Base-by-base conservation (phyloP, 1,140 invertebrate species). In the Sitobion miscanthi region DNA sequence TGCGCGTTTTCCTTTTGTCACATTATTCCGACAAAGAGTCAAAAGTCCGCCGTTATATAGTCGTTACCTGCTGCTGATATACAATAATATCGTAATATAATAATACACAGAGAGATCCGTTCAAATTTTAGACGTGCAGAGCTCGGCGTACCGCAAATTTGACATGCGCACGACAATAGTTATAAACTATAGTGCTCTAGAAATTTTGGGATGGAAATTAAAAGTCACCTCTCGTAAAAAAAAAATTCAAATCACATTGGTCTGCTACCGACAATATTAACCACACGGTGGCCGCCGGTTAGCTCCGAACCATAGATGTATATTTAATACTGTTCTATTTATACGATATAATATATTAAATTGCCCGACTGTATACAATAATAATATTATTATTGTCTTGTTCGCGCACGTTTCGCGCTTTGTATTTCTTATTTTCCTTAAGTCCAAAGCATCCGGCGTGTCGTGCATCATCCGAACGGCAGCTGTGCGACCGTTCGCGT, bases 381-480 rank as follows among this genome's bases (percentile, higher is more conserved):
- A 57, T 57, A 42, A 42, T 42, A 42, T 42, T 42, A 42, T 42
- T 42, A n/a, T 35, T n/a, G 62, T 77, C 14, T n/a, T n/a, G 42
- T 14, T 1, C 83, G 38, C 14, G 38, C 83, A 23, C 42, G 38
- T 85, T 85, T 85, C 45, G 45, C 42, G 17, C 23, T 85, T 85
- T 25, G 62, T 77, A 47, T 86, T 86, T 52, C 87, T 88, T 42
- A 52, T 52, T 52, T 54, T 49, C 38, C 45, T 23, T 14, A 82
- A 91, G 42, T 91, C 62, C 25, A 30, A 77, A 77, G 57, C 90
- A 77, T 83, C 90, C 90, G 90, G 90, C 20, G 85, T 91, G 30
- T n/a, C n/a, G 11, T 30, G 45, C 45, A n/a, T 77, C n/a, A 77
- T 77, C 1, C 62, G n/a, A n/a, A 77, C 62, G 69, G 90, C 90